Conservation (phyloP, 2,113 vertebrate species). For the Holacanthus passer region DNA sequence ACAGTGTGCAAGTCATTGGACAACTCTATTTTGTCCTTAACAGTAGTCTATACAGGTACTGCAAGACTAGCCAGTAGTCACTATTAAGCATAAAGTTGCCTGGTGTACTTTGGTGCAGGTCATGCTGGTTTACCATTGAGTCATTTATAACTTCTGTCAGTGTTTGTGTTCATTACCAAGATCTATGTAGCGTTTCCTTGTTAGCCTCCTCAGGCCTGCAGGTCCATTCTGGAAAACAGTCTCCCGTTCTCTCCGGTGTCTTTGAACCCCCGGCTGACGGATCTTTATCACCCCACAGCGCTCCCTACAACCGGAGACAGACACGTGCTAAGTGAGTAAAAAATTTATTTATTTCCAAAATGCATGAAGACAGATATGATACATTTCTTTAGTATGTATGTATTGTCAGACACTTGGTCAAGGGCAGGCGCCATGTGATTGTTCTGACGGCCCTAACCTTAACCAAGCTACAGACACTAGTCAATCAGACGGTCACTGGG, state of each 20-base stretch:
- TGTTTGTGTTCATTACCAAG: slow-evolving; percentile 86
- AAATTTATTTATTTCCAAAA: too few species aligned
- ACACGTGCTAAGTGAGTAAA: slow-evolving; percentile 3
- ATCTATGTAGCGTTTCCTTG: slow-evolving; percentile 93
- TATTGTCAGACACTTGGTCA: too few species aligned
- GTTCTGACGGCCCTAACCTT: too few species aligned
- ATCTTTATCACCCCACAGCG: slow-evolving; percentile 95
- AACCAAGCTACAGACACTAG: too few species aligned
- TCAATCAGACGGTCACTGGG: too few species aligned
- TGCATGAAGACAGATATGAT: too few species aligned
- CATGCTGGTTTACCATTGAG: neutral
- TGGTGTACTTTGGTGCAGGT: neutral
- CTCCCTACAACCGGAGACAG: slow-evolving; percentile 82
- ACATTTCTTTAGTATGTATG: too few species aligned
- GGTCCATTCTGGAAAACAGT: slow-evolving; percentile 87
- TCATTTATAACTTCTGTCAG: neutral
- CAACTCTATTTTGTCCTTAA: neutral
- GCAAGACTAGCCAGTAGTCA: neutral
- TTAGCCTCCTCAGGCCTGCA: slow-evolving; percentile 84
- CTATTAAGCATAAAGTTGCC: neutral
- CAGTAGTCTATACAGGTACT: neutral
- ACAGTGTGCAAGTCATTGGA: neutral
- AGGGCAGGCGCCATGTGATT: too few species aligned
- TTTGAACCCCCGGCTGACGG: slow-evolving; percentile 85
- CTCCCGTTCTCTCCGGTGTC: slow-evolving; percentile 89